Evolutionary conservation across 2,888 invertebrate species (phyloP).

Genomic region (Hydroisotoma schaefferi): DNA sequence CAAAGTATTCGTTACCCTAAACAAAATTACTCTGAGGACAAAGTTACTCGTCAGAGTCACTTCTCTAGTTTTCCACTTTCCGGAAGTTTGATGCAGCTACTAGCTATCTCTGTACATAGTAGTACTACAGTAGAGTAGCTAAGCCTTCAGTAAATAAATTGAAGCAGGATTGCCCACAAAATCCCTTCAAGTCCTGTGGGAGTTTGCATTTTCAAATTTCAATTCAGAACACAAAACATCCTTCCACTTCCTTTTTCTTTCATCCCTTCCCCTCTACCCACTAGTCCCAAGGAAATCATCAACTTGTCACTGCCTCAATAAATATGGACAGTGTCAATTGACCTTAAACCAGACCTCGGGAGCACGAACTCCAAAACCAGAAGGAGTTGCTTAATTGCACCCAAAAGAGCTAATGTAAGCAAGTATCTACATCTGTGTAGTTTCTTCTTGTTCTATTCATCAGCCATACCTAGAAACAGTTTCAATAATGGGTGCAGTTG

Average conservation of each 20-base stretch:
- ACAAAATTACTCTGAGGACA: not conserved
- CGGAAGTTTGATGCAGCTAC: too few relatives aligned
- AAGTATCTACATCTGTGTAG: not conserved
- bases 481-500: too few relatives aligned
- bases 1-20: not conserved
- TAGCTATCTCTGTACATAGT: too few relatives aligned
- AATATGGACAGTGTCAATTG: constrained; percentile 22
- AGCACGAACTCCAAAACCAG: not conserved
- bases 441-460: too few relatives aligned
- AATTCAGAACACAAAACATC: constrained; percentile 14
- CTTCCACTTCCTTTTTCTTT: not conserved
- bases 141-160: constrained; percentile 3
- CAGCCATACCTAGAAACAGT: too few relatives aligned
- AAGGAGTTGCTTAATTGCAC: not conserved
- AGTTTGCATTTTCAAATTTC: constrained; percentile 15
- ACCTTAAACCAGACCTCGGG: constrained; percentile 5
- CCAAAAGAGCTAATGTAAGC: constrained; percentile 4
- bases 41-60: not conserved
- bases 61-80: too few relatives aligned
- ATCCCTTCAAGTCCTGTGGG: not conserved
- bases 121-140: too few relatives aligned
- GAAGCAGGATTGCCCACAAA: not conserved
- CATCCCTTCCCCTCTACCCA: not conserved
- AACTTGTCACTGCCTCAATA: constrained; percentile 43
- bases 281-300: constrained; percentile 43